Evolutionary conservation across 2,797 vertebrate genomes (phyloP).

Genomic region (Chelon labrosus): DNA sequence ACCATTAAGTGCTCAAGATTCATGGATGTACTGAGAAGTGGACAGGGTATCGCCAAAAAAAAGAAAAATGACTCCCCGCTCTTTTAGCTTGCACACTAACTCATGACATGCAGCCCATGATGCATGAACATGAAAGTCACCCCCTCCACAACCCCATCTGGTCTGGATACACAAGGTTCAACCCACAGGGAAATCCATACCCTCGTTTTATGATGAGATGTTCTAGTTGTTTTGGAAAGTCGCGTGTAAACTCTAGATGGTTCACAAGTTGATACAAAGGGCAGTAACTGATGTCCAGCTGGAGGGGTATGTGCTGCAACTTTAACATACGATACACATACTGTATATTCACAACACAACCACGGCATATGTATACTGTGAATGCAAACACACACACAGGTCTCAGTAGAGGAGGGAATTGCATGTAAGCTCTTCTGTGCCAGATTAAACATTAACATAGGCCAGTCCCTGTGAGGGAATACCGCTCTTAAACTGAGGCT

Average conservation of each 20-base stretch:
- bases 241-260: not conserved
- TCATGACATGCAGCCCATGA: conserved; percentile 24
- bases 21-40: not conserved
- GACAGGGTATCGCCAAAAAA: not conserved
- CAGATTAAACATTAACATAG: conserved; percentile 54
- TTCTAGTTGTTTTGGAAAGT: not conserved
- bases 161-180: conserved; percentile 29
- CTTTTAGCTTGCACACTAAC: conserved; percentile 20
- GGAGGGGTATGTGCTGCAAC: not conserved
- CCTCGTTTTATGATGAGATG: not conserved
- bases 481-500: conserved; percentile 34
- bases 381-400: not conserved
- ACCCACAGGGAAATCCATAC: conserved; percentile 7
- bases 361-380: not conserved
- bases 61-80: too few relatives aligned
- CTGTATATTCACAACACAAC: not conserved
- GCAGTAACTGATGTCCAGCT: not conserved
- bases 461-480: conserved; percentile 16
- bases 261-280: not conserved
- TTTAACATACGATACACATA: not conserved
- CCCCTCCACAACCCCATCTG: conserved; percentile 28
- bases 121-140: conserved; percentile 5
- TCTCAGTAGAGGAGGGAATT: conserved; percentile 17
- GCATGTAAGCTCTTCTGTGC: conserved; percentile 18
- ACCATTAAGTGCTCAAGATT: not conserved